These are phyloP conservation scores for Drosophila meridiana DNA, from an alignment of 2,888 invertebrate genomes.

Conservation along the genomic window DNA sequence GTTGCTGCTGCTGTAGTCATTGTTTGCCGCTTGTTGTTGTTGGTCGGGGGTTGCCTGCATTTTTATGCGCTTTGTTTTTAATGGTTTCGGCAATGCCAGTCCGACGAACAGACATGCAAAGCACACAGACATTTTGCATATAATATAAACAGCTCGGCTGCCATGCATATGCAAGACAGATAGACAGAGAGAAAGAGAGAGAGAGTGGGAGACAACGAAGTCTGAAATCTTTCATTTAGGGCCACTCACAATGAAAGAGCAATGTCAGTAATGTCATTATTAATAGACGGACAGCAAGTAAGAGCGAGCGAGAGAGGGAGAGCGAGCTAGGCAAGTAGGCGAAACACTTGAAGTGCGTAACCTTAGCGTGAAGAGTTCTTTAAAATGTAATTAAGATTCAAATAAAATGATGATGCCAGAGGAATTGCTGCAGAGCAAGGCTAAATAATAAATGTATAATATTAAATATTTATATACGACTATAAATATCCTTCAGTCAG, in stretches of 20 bases:
- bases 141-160: conserved; percentile 21
- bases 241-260: conserved; percentile 23
- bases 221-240: conserved; percentile 14
- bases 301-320: background rate
- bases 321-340: background rate
- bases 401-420: background rate
- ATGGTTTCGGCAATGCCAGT: conserved; percentile 57
- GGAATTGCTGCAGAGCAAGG: background rate
- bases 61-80: conserved; percentile 65
- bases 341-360: conserved; percentile 13
- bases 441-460: background rate
- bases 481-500: background rate
- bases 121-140: conserved; percentile 6
- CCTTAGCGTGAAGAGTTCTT: background rate
- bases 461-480: background rate
- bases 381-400: conserved; percentile 14
- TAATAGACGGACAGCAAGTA: conserved; percentile 1
- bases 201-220: background rate
- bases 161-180: conserved; percentile 17
- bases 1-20: conserved; percentile 17
- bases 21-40: conserved; percentile 15
- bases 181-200: background rate
- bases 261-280: conserved; percentile 55
- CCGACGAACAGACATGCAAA: conserved; percentile 16
- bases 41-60: conserved; percentile 22